phyloP scores from a whole-genome alignment of 2,888 invertebrate genomes.

The Ecdyonurus torrentis region DNA sequence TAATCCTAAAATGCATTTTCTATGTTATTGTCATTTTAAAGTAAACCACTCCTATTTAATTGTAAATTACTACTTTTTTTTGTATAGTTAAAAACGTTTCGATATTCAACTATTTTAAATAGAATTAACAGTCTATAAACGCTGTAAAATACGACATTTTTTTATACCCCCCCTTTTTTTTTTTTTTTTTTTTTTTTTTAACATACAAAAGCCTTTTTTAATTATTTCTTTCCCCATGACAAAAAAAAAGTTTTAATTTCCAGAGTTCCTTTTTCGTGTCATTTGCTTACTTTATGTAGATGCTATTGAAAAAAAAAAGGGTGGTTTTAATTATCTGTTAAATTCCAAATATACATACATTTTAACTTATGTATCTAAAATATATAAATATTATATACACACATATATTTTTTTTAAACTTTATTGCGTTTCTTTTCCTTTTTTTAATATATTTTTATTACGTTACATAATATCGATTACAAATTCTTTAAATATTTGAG shows the following conservation, averaged over 20 bases:
- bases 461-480: too few species aligned
- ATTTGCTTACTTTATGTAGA: constrained; percentile 10
- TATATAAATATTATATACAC: too few species aligned
- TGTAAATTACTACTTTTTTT: neutral
- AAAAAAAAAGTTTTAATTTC: constrained; percentile 13
- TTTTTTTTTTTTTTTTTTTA: too few species aligned
- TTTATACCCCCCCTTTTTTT: neutral
- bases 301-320: neutral
- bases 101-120: neutral
- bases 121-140: neutral
- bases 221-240: constrained; percentile 9
- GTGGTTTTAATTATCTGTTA: neutral
- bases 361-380: too few species aligned
- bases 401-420: too few species aligned
- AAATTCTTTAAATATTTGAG: too few species aligned
- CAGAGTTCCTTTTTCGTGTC: constrained; percentile 11
- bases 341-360: too few species aligned
- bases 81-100: neutral
- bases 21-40: neutral
- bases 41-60: neutral
- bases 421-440: too few species aligned
- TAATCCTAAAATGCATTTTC: neutral
- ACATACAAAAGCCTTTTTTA: constrained; percentile 8
- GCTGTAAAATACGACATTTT: neutral
- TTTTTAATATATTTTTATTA: too few species aligned